These are phyloP conservation scores for Adelognathus sp. DNA, from an alignment of 2,888 invertebrate genomes.

Conservation along the genomic window DNA sequence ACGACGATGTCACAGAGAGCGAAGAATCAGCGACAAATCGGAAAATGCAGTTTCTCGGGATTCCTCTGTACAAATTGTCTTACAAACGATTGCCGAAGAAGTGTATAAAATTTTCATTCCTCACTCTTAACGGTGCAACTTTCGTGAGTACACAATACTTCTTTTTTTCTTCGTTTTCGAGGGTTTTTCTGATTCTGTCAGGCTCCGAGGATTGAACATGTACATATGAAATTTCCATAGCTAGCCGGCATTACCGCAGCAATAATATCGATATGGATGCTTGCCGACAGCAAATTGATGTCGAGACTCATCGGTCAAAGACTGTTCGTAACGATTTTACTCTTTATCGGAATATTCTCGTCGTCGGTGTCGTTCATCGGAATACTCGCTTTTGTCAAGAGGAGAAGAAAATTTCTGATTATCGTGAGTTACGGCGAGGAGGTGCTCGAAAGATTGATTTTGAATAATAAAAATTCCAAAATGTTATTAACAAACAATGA, in stretches of 20 bases:
- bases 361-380: slow-evolving; percentile 64
- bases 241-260: slow-evolving; percentile 68
- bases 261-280: slow-evolving; percentile 68
- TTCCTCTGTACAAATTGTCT: slow-evolving; percentile 62
- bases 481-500: too few relatives aligned
- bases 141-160: slow-evolving; percentile 67
- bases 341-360: slow-evolving; percentile 63
- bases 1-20: slow-evolving; percentile 64
- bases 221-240: slow-evolving; percentile 55
- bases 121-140: slow-evolving; percentile 63
- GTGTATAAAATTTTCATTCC: slow-evolving; percentile 65
- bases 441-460: too few relatives aligned
- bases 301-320: slow-evolving; percentile 68
- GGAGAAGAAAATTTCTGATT: slow-evolving; percentile 58
- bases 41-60: slow-evolving; percentile 59
- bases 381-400: slow-evolving; percentile 66
- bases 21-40: slow-evolving; percentile 66
- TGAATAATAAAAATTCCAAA: too few relatives aligned
- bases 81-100: slow-evolving; percentile 62
- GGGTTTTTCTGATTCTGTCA: too few relatives aligned
- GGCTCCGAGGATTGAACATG: too few relatives aligned
- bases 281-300: slow-evolving; percentile 68
- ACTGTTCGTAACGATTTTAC: slow-evolving; percentile 64
- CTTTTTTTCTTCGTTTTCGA: background rate
- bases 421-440: slow-evolving; percentile 66